Conservation (phyloP, 2,888 invertebrate species). For the Tetranychus truncatus region DNA sequence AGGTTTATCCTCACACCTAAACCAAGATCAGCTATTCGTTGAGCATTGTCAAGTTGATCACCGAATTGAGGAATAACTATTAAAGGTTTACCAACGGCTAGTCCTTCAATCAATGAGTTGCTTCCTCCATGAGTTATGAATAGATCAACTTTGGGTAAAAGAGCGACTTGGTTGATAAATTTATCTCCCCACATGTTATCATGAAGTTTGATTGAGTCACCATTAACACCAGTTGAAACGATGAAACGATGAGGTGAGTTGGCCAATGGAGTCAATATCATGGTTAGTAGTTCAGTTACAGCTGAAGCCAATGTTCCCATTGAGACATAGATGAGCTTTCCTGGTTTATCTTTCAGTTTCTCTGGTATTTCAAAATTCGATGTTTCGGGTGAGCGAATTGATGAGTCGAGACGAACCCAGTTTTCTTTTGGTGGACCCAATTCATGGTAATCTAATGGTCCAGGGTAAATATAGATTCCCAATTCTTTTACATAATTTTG, state of each 20-base stretch:
- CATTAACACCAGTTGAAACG: not conserved
- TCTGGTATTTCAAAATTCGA: not conserved
- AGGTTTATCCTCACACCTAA: not conserved
- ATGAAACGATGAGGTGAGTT: not conserved
- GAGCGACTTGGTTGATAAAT: not conserved
- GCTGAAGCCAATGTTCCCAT: not conserved
- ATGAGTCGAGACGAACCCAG: not conserved
- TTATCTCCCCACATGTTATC: not conserved
- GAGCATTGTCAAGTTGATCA: not conserved
- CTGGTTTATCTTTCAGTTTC: not conserved
- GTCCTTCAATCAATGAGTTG: not conserved
- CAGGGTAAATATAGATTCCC: no score
- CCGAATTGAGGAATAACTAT: not conserved
- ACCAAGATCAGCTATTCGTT: not conserved
- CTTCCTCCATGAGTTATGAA: not conserved
- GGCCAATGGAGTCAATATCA: not conserved
- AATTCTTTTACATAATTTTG: no score
- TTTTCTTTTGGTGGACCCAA: not conserved
- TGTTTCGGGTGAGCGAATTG: not conserved
- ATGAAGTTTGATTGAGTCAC: not conserved
- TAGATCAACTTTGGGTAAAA: not conserved
- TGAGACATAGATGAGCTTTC: not conserved
- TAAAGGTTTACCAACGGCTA: not conserved
- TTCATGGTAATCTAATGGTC: not conserved
- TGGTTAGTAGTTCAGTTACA: not conserved